Evolutionary conservation across 2,113 vertebrate genomes (phyloP), one percentile per base, ranked within the genome.

Genomic region (Formicarius rufipectus): DNA sequence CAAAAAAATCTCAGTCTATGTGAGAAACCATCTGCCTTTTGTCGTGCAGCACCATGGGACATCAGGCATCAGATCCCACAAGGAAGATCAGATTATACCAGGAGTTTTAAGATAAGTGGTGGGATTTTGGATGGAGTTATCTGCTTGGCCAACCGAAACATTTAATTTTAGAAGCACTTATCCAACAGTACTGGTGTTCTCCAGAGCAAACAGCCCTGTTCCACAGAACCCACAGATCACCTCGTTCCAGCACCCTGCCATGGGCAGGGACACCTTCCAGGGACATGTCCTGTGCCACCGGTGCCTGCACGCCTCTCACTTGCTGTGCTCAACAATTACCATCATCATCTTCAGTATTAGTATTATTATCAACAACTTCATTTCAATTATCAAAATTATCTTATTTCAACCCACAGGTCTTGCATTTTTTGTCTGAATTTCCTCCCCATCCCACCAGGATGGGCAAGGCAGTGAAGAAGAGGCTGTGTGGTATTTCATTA

Each of bases 141-240:
- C 86, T 63, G 28, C 62, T 39, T 6, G 14, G 62, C 47, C 33
- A 73, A 40, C 17, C 0, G 7, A 75, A 86, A 75, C 39, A 22
- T 72, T 91, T 91, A 93, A 91, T 93, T 95, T 89, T 90, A 95
- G 87, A 71, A 89, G 52, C 2, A 10, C 56, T 93, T 89, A 83
- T 33, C 47, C 52, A 87, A 47, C 40, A 42, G 45, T 6, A 5
- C 42, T 52, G 53, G 35, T 16, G 1, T 30, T 53, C 20, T 52
- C 58, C 86, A 30, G 19, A 28, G 20, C 15, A 27, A 76, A 30
- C 12, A 44, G 47, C 23, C 20, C 3, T 2, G 37, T 79, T n/a
- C 42, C 47, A 68, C 15, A 18, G 15, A 40, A 52, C 62, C 64
- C 59, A 24, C 23, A 15, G 33, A 20, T 24, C 52, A 45, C 4